Evolutionary conservation across 2,797 vertebrate genomes (phyloP).

Genomic region (Petrocephalus schoutedeni): DNA sequence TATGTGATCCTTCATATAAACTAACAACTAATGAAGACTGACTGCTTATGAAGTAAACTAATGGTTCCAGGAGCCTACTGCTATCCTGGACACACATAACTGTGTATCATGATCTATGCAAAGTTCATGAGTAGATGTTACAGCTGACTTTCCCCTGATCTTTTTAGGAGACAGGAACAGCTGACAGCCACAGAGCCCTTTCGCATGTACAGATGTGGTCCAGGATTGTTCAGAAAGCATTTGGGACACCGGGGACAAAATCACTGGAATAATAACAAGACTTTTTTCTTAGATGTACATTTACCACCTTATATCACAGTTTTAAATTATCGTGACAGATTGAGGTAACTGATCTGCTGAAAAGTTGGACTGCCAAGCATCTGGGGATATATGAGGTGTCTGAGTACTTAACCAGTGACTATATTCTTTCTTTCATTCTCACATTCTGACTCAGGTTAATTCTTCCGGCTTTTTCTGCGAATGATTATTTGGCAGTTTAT

Average conservation of each 20-base stretch:
- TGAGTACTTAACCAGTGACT: not conserved
- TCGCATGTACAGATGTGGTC: slow-evolving; percentile 5
- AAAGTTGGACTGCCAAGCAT: not conserved
- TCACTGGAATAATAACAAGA: not conserved
- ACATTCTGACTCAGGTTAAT: not conserved
- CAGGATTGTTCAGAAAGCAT: not conserved
- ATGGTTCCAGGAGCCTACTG: not conserved
- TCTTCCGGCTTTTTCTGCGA: not conserved
- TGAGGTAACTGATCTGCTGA: slow-evolving; percentile 20
- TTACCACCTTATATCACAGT: not conserved
- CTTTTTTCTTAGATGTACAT: not conserved
- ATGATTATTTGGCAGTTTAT: not conserved
- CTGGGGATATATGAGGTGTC: not conserved
- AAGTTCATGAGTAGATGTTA: slow-evolving; percentile 4
- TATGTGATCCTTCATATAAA: not conserved
- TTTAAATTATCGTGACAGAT: slow-evolving; percentile 10
- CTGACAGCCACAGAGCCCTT: not conserved
- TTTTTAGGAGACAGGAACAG: slow-evolving; percentile 26
- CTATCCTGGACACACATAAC: not conserved
- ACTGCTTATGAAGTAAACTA: not conserved
- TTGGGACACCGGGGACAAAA: not conserved
- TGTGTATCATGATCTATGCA: not conserved
- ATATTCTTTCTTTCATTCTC: slow-evolving; percentile 2
- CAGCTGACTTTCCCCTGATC: not conserved
- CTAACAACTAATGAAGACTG: not conserved